Evolutionary conservation across 2,797 vertebrate species (phyloP), one percentile per base, ranked within the genome.

Genomic region (Xyrichtys novacula): DNA sequence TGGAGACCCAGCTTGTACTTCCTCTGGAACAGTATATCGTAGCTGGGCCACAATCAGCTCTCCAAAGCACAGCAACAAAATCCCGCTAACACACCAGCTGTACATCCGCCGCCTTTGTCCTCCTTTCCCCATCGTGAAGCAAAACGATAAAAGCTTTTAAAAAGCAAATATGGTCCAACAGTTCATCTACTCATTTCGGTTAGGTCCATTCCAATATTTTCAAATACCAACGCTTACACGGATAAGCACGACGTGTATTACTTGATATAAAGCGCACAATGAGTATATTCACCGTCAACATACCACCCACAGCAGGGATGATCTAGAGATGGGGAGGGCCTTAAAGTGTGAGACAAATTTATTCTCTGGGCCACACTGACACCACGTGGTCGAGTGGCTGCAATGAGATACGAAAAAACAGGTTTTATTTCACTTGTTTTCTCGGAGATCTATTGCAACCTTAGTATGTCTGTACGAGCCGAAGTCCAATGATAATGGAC

Each of bases 11-110:
- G 90, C 90, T 48, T 89, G 84, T 3, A 90, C 78, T 49, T 95
- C 93, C 57, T 95, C 95, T 1, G 76, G 81, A 50, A 94, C 65
- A 0, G 92, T 90, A 60, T 95, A 95, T 70, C 86, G 84, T 12
- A 94, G n/a, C 83, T 95, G 93, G 39, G 84, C 87, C 14, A 60
- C 53, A 70, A 83, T 57, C 0, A 3, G 39, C 42, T 83, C 70
- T 3, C 40, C 71, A 40, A 74, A 82, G 40, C 72, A 80, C 59
- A 88, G 32, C 34, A 90, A 54, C 25, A 86, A 17, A 77, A 81
- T 47, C 20, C 63, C 53, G 2, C 22, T 22, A 40, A 81, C 1
- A 77, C 77, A 88, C 31, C 68, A 80, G 70, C 53, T 46, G 0
- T 55, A 62, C 64, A 2, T 20, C 0, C 69, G 47, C 29, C 38